A percentile compares a stretch with the other conserved stretches of the same genome.
These are phyloP conservation scores for Caerostris extrusa DNA, from an alignment of 1,140 invertebrate genomes.

Conservation along the genomic window DNA sequence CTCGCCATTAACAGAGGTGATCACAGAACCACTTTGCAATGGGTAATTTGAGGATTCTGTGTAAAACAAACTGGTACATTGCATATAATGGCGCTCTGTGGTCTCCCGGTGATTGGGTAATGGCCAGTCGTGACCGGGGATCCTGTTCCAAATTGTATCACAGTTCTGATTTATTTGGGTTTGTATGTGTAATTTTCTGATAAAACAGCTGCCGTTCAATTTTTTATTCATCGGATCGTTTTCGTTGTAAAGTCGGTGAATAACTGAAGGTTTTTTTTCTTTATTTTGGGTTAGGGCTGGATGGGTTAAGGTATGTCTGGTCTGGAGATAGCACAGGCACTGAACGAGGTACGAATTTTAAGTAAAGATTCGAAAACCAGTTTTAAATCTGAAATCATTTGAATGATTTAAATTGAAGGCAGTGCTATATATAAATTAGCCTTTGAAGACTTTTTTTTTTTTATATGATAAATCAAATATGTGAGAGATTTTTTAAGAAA, in stretches of 20 bases:
- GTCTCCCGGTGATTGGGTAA: background rate
- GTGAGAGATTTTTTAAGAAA: no score
- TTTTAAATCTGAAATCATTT: no score
- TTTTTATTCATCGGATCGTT: background rate
- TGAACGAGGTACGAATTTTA: no score
- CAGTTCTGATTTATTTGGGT: background rate
- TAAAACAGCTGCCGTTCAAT: background rate
- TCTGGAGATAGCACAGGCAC: background rate
- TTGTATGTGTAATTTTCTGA: conserved; percentile 4
- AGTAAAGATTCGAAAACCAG: no score
- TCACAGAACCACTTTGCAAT: background rate
- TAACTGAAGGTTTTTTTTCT: background rate
- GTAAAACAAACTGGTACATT: conserved; percentile 35
- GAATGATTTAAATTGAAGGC: no score
- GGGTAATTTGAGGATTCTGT: conserved; percentile 22
- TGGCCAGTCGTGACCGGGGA: background rate
- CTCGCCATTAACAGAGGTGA: background rate
- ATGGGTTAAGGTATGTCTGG: background rate
- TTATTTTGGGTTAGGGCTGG: background rate
- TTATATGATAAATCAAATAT: no score
- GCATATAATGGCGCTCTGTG: background rate
- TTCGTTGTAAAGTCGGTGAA: background rate
- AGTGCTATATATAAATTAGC: no score
- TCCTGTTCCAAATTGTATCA: conserved; percentile 17
- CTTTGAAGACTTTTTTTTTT: no score